phyloP scores from a whole-genome alignment of 2,888 invertebrate genomes.

The Apocheima hispidaria region DNA sequence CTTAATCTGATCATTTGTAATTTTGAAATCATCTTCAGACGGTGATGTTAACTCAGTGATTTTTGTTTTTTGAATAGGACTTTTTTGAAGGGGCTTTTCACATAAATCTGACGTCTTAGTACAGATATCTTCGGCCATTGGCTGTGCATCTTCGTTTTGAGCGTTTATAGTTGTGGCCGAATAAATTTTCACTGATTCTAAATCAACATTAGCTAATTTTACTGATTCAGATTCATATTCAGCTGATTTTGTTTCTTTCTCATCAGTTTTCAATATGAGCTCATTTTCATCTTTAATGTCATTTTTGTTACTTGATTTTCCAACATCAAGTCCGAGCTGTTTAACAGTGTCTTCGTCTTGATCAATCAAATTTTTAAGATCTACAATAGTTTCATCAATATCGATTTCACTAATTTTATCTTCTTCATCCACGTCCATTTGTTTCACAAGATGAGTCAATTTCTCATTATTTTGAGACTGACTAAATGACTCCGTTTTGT shows the following conservation, averaged over 20 bases:
- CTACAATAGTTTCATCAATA: conserved; percentile 7
- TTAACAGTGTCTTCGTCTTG: conserved; percentile 2
- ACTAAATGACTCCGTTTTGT: neutral
- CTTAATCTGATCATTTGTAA: neutral
- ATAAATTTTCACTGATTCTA: neutral
- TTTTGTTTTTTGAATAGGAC: neutral
- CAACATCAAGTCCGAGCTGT: conserved; percentile 1
- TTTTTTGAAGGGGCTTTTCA: neutral
- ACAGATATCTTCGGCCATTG: conserved; percentile 16
- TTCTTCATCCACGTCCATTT: conserved; percentile 12
- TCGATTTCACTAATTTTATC: conserved; percentile 5
- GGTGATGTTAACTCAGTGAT: neutral
- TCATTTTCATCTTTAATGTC: neutral
- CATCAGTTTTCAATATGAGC: conserved; percentile 9
- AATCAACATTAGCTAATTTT: too few species aligned
- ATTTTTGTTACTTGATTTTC: neutral
- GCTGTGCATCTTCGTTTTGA: neutral
- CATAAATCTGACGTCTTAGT: neutral
- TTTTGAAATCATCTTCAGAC: neutral
- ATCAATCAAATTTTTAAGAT: neutral
- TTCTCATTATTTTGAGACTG: neutral
- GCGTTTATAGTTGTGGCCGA: neutral
- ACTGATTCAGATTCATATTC: neutral
- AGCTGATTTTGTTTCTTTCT: neutral
- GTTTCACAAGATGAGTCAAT: neutral